phyloP scores from a whole-genome alignment of 2,113 vertebrate genomes.

The Tretioscincus oriximinensis region DNA sequence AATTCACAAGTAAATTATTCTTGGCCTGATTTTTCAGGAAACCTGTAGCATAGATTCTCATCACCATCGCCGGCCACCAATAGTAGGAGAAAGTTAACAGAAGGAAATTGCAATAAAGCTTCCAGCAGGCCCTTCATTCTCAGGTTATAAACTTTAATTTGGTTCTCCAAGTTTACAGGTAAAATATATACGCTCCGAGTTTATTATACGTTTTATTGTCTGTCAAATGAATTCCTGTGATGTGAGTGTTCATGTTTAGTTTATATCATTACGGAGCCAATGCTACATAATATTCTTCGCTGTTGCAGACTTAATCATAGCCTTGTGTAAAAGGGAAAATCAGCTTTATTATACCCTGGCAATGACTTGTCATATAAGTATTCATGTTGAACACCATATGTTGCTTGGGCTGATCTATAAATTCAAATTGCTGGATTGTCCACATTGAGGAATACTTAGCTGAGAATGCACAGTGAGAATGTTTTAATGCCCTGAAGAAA shows the following conservation, averaged over 20 bases:
- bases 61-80: not conserved
- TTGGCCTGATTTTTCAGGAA: constrained; percentile 32
- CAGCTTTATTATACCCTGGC: not conserved
- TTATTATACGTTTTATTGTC: constrained; percentile 22
- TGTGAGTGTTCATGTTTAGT: not conserved
- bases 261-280: not conserved
- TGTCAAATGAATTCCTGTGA: not conserved
- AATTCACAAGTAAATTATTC: constrained; percentile 27
- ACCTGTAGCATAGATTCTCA: not conserved
- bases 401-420: too few species aligned
- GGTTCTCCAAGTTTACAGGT: not conserved
- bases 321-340: not conserved
- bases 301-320: not conserved
- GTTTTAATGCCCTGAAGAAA: not conserved
- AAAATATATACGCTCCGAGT: not conserved
- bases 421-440: too few species aligned
- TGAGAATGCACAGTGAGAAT: not conserved
- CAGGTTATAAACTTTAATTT: constrained; percentile 25
- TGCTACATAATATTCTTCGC: not conserved
- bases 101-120: not conserved
- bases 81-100: not conserved
- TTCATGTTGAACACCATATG: too few species aligned
- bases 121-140: not conserved
- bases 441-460: too few species aligned
- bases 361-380: not conserved